phyloP scores from a whole-genome alignment of 2,888 invertebrate species.

The Autographa gamma region DNA sequence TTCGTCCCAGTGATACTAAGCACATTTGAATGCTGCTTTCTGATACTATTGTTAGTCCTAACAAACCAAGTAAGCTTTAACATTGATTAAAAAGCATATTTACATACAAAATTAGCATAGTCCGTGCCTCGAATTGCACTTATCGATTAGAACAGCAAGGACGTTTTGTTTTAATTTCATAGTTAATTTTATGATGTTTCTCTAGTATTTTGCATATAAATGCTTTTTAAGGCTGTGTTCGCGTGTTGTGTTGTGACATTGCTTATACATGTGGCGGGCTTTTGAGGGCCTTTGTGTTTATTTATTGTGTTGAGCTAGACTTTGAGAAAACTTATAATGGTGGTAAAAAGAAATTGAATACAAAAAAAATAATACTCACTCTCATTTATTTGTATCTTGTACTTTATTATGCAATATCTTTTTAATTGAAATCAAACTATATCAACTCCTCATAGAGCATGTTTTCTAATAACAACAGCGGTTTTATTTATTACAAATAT shows the following conservation, averaged over 20 bases:
- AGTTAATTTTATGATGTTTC: conserved; percentile 62
- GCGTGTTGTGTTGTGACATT: conserved; percentile 61
- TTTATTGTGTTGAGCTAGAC: conserved; percentile 43
- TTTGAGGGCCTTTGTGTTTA: conserved; percentile 40
- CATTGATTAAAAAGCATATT: conserved; percentile 86
- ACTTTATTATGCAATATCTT: conserved; percentile 4
- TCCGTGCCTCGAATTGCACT: conserved; percentile 83
- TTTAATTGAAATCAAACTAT: conserved; percentile 5
- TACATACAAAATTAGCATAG: conserved; percentile 85
- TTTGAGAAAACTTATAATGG: conserved; percentile 21
- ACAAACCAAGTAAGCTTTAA: conserved; percentile 70
- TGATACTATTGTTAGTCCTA: conserved; percentile 83
- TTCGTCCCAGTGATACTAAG: conserved; percentile 76
- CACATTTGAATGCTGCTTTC: conserved; percentile 80
- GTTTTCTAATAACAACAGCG: conserved; percentile 5
- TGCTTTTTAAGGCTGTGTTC: conserved; percentile 54
- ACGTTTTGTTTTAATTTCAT: conserved; percentile 66
- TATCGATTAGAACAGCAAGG: conserved; percentile 79
- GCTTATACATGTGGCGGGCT: conserved; percentile 34
- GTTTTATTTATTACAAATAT: conserved; percentile 19
- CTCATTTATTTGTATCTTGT: too few species aligned
- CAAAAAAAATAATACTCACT: too few species aligned
- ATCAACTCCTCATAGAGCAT: background rate
- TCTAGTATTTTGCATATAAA: conserved; percentile 58
- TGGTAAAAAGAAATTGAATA: too few species aligned